These are phyloP conservation scores for Acyrthosiphon pisum DNA, from an alignment of 1,140 invertebrate genomes.

Conservation along the genomic window DNA sequence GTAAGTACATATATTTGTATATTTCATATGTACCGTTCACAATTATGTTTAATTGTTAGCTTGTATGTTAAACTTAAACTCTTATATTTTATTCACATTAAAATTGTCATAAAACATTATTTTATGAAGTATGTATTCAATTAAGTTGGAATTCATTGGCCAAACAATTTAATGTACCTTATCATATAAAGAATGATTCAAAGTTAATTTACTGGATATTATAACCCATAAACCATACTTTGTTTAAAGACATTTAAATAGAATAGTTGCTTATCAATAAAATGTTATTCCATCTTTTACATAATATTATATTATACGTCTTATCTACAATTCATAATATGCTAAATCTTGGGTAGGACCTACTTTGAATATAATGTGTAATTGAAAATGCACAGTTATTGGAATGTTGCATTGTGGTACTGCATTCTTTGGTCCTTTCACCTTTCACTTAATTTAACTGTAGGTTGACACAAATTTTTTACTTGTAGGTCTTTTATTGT, in stretches of 20 bases:
- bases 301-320: neutral
- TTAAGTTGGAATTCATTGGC: neutral
- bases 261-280: neutral
- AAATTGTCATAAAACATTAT: neutral
- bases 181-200: neutral
- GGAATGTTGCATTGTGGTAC: conserved; percentile 35
- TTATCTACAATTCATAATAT: neutral
- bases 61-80: neutral
- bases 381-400: conserved; percentile 45
- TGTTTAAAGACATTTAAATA: neutral
- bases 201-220: neutral
- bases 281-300: neutral
- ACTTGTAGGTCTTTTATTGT: neutral
- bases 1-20: neutral
- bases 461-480: conserved; percentile 38
- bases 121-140: neutral
- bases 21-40: neutral
- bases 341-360: neutral
- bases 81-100: neutral
- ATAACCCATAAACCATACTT: neutral
- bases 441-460: conserved; percentile 51
- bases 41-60: neutral
- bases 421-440: conserved; percentile 38
- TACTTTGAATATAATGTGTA: conserved; percentile 27
- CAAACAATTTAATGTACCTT: neutral